Base-by-base conservation (phyloP, 2,113 vertebrate genomes). In the Picathartes gymnocephalus region DNA sequence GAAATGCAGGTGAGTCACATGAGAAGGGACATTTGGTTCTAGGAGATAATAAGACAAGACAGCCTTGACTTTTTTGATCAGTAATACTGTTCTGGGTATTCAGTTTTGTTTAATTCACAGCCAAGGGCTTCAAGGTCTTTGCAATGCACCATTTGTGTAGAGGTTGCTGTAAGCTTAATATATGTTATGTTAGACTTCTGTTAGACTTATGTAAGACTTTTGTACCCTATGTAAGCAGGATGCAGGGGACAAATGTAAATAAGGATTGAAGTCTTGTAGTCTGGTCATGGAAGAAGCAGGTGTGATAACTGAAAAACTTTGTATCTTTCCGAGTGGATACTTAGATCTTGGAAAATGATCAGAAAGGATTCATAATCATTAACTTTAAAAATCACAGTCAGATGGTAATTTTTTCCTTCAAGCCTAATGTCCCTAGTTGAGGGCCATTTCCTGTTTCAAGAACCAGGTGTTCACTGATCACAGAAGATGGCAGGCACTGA, bases 1-100 rank as follows among this genome's bases (percentile, higher is more conserved):
- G 91, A 98, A 97, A 95, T 89, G 72, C 73, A 88, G 18, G 85
- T 96, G 87, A 93, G 79, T 96, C 66, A 61, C 61, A 31, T 48
- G 40, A 48, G 18, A 66, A 56, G 7, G 12, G 31, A 57, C 16
- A 48, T 48, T 19, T 48, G 22, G 2, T 47, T 81, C 27, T 42
- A 42, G 17, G 30, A 42, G 27, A 45, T 57, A 24, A 20, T 39
- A 44, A 70, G 20, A 30, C 16, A 65, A n/a, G 44, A 60, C 7
- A 57, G 5, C 16, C 12, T 48, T 31, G n/a, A 31, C 8, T 44
- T 77, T 40, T 23, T 42, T 15, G 71, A 68, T 3, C 22, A 56
- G 16, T 57, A 25, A n/a, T 77, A 54, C 11, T 20, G 2, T 62
- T 81, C 20, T 30, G 16, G 35, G 5, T 79, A 40, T 81, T 66